Conservation (phyloP, 2,888 invertebrate genomes). For the Atethmia centrago region DNA sequence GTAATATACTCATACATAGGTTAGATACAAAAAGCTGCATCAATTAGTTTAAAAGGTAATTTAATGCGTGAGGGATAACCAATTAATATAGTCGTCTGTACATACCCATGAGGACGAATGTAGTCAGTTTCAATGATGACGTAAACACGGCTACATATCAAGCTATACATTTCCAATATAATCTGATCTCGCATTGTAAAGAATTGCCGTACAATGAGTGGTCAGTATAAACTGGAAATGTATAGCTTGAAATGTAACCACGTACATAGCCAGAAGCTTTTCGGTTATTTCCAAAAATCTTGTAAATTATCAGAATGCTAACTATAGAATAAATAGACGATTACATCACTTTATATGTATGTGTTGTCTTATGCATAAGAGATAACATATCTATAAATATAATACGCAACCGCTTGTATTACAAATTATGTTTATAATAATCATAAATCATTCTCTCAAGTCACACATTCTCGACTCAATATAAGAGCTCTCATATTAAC, state of each 20-base stretch:
- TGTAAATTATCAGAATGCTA: constrained; percentile 26
- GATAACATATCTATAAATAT: constrained; percentile 43
- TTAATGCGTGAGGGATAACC: background rate
- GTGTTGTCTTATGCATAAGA: constrained; percentile 36
- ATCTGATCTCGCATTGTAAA: no score
- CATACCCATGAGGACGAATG: background rate
- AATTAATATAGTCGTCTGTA: background rate
- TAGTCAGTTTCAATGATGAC: constrained; percentile 12
- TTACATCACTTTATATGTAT: constrained; percentile 47
- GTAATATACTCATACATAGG: background rate
- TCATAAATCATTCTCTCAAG: constrained; percentile 21
- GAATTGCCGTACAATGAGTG: no score
- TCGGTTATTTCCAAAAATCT: constrained; percentile 4
- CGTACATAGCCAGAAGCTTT: constrained; percentile 6
- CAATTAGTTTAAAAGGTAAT: background rate
- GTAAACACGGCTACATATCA: no score
- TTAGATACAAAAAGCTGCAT: background rate
- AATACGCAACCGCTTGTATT: constrained; percentile 27
- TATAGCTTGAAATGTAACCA: no score
- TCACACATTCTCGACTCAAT: constrained; percentile 14
- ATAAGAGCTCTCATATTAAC: constrained; percentile 32
- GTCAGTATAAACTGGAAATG: no score
- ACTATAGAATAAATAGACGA: constrained; percentile 53
- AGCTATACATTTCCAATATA: no score
- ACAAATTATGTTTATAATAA: constrained; percentile 14